phyloP scores from a whole-genome alignment of 2,113 vertebrate genomes.

The Noturus placidus region DNA sequence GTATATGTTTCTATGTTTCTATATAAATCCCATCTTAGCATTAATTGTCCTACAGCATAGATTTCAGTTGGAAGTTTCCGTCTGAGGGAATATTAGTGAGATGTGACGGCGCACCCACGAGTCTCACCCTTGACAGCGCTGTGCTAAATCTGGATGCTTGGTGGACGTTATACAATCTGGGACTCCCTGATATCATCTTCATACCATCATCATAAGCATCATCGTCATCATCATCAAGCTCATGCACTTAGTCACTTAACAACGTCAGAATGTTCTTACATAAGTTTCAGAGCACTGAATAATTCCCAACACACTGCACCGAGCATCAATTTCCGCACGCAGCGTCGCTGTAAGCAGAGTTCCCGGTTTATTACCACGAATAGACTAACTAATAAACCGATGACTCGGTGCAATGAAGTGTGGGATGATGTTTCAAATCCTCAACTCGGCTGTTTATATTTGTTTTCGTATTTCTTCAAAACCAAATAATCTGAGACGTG shows the following conservation, averaged over 20 bases:
- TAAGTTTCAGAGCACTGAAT: neutral
- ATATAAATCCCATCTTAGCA: neutral
- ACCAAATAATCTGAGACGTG: neutral
- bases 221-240: neutral
- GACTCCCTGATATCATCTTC: constrained; percentile 2
- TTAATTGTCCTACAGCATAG: neutral
- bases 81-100: neutral
- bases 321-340: neutral
- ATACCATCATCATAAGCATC: neutral
- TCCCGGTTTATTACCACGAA: neutral
- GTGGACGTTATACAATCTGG: neutral
- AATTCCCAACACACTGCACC: neutral
- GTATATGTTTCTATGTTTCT: no score
- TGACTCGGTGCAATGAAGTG: constrained; percentile 10
- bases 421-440: neutral
- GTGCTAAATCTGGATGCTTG: neutral
- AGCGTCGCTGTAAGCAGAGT: neutral
- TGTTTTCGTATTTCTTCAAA: neutral
- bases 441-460: neutral
- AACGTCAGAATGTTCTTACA: neutral
- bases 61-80: neutral
- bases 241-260: neutral
- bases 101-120: neutral
- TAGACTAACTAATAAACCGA: neutral
- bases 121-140: neutral